Evolutionary conservation across 1,140 invertebrate genomes (phyloP), one percentile per base, ranked within the genome.

Genomic region (Potamilus streckersoni): DNA sequence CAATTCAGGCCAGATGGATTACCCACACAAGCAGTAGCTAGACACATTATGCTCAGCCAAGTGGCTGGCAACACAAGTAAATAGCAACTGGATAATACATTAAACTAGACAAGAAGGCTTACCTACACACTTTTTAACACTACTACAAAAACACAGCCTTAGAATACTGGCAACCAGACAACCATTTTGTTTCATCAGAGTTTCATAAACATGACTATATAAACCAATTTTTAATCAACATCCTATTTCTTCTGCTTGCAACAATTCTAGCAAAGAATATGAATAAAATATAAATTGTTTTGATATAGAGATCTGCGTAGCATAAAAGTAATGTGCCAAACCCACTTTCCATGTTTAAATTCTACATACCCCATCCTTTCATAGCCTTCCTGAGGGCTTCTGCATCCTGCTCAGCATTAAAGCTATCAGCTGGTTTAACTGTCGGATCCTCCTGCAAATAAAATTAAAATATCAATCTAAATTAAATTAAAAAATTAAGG

Each of bases 351-450:
- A 49, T 15, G 16, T 63, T 63, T 63, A 23, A 27, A 19, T 71
- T 49, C 13, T 15, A 78, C 74, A 76, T 82, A 89, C 87, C 87
- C 76, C 87, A 79, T 69, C 88, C 88, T 71, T 90, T 90, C 87
- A 90, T 90, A 11, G 88, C 88, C 72, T 89, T 89, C 19, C 87
- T 83, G 14, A 89, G 79, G 31, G 84, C 82, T 56, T 86, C 76
- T n/a, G 83, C 80, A 81, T 89, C 88, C 59, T 79, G 79, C 74
- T 90, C 89, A 31, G 84, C 82, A 85, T 87, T 88, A 69, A 90
- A 90, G 72, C 83, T 85, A 57, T 84, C 83, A 61, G 82, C 83
- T 20, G 89, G 85, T 27, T 79, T 73, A 17, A 87, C 57, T 14
- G 86, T 87, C 8, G 85, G 85, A 74, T 86, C 84, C 66, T 86